Evolutionary conservation across 1,140 invertebrate genomes (phyloP), one percentile per base, ranked within the genome.

Genomic region (Drosophila serrata): DNA sequence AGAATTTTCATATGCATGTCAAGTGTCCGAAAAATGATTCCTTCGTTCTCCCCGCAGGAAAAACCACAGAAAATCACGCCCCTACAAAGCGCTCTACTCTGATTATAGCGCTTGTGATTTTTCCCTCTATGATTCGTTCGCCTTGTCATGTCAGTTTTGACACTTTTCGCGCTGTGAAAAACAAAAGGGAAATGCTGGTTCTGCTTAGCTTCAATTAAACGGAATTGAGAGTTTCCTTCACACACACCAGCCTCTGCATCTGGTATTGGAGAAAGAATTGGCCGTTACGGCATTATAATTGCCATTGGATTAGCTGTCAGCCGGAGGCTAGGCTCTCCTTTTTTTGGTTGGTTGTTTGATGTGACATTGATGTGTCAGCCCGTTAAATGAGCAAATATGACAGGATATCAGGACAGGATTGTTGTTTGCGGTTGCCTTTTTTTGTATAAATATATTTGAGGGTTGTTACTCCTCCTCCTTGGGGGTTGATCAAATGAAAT

Each of bases 1-100:
- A 92, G 82, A 92, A 92, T 92, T 92, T 88, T 91, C 90, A 91
- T 92, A 92, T 90, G 86, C 90, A 92, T 92, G 82, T 92, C 81
- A 92, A 88, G 82, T 92, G 87, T 90, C 82, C 90, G 90, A 76
- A 55, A 55, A 65, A 64, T 75, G 67, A 60, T 39, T 40, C 37
- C 33, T 11, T 12, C 4, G 24, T n/a, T n/a, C n/a, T n/a, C n/a
- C 58, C 62, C 24, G 17, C 62, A 22, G 46, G 27, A 31, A 19
- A 49, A 49, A 31, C 39, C 35, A 13, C 5, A 7, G 19, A 55
- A 69, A 69, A 60, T 53, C 62, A 75, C 85, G 75, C 86, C 79
- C 86, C 85, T 79, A 90, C 69, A 78, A 81, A 81, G 46, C 81
- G 70, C 86, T 90, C 78, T 85, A 86, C 46, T 90, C 45, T 90